Percentiles rank a stretch among this genome's conserved stretches.
Evolutionary conservation across 2,888 invertebrate species (phyloP).

Genomic region (Drosophila cognata): DNA sequence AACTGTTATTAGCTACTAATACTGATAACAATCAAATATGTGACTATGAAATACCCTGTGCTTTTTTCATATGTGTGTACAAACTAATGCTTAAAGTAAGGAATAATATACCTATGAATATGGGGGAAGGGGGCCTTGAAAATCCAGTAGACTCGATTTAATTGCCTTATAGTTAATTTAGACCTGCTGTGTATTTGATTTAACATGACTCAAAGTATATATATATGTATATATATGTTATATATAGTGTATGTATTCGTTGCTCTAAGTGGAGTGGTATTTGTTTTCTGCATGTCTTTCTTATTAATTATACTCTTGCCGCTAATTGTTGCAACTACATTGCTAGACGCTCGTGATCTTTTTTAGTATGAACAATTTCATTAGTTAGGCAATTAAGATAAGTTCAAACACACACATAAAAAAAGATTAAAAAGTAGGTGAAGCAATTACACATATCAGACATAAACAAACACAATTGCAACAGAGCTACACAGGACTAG

Average conservation of each 20-base stretch:
- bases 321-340: constrained; percentile 28
- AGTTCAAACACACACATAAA: neutral
- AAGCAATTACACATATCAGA: constrained; percentile 53
- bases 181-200: neutral
- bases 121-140: neutral
- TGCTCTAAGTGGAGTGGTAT: constrained; percentile 22
- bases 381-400: constrained; percentile 5
- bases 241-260: constrained; percentile 6
- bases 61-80: constrained; percentile 1
- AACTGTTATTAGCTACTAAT: neutral
- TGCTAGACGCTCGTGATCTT: constrained; percentile 8
- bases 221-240: constrained; percentile 5
- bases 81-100: constrained; percentile 13
- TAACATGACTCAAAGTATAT: constrained; percentile 5
- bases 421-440: constrained; percentile 5
- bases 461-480: constrained; percentile 74
- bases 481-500: constrained; percentile 37
- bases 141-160: neutral
- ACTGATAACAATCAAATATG: constrained; percentile 8
- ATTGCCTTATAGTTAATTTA: constrained; percentile 7
- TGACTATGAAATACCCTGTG: constrained; percentile 20
- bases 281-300: constrained; percentile 17
- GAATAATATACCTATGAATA: neutral
- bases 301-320: constrained; percentile 4
- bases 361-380: neutral